Conservation (phyloP, 2,888 invertebrate species). For the Patella caerulea region DNA sequence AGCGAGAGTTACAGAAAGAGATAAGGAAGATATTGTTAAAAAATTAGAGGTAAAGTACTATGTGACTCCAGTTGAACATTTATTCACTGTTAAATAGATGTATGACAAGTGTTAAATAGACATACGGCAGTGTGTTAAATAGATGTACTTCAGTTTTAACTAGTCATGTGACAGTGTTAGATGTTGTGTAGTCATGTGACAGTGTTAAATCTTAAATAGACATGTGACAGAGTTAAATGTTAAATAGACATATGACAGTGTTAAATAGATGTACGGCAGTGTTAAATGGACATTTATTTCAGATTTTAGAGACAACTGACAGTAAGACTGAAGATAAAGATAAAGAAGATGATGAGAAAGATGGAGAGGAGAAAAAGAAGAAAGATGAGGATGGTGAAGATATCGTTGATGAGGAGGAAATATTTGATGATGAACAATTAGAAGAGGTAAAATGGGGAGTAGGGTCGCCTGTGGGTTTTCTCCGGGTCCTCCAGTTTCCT, state of each 20-base stretch:
- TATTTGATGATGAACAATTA: constrained; percentile 52
- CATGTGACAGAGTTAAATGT: too few species aligned
- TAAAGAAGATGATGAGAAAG: constrained; percentile 46
- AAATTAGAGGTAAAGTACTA: constrained; percentile 47
- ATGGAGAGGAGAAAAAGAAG: constrained; percentile 50
- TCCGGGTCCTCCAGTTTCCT: too few species aligned
- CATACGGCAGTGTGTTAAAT: too few species aligned
- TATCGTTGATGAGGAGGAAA: constrained; percentile 49
- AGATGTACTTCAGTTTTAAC: too few species aligned
- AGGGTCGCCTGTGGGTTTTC: too few species aligned
- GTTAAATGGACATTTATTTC: not conserved
- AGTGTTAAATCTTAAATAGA: too few species aligned
- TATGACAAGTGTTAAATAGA: too few species aligned
- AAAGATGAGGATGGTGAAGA: constrained; percentile 57
- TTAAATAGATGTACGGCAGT: too few species aligned
- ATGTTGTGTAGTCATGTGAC: too few species aligned
- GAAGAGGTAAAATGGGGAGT: constrained; percentile 48
- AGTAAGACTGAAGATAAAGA: constrained; percentile 37
- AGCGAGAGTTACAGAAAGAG: constrained; percentile 30
- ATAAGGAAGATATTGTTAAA: constrained; percentile 41
- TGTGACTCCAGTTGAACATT: not conserved
- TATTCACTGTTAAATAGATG: too few species aligned
- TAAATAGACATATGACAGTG: too few species aligned
- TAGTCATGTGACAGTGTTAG: too few species aligned
- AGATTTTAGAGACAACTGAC: constrained; percentile 52